These are phyloP conservation scores for Germaria angustata DNA, from an alignment of 2,888 invertebrate species.

Conservation along the genomic window DNA sequence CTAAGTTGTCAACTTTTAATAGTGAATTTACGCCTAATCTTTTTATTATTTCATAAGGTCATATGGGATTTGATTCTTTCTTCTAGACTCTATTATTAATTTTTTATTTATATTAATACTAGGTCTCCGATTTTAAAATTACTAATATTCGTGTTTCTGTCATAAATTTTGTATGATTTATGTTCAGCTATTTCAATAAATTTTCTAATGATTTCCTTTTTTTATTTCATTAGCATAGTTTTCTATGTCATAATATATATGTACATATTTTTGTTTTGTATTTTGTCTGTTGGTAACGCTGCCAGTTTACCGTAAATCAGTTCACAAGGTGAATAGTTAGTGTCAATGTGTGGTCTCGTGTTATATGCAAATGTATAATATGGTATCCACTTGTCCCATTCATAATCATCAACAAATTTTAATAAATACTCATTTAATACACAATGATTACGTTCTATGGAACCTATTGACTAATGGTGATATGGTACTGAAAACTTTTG, in stretches of 20 bases:
- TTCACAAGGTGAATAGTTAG: neutral
- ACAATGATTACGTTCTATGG: neutral
- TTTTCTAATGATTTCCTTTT: neutral
- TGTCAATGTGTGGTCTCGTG: neutral
- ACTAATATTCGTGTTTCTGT: neutral
- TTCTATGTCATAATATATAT: no score
- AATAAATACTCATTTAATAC: neutral
- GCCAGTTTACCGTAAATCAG: neutral
- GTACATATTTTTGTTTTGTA: neutral
- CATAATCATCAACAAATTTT: neutral
- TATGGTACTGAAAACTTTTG: slow-evolving; percentile 1
- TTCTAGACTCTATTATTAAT: neutral
- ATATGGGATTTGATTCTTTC: neutral
- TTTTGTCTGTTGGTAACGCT: slow-evolving; percentile 3
- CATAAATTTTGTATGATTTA: neutral
- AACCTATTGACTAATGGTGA: neutral
- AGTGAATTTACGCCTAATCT: neutral
- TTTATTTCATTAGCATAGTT: neutral
- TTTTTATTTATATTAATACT: neutral
- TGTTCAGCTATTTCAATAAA: neutral
- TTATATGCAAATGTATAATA: slow-evolving; percentile 9
- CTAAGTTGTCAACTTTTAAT: neutral
- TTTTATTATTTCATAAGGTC: neutral
- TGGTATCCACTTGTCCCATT: neutral
- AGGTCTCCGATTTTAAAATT: neutral